phyloP scores from a whole-genome alignment of 2,888 invertebrate species.

The Lysandra coridon region DNA sequence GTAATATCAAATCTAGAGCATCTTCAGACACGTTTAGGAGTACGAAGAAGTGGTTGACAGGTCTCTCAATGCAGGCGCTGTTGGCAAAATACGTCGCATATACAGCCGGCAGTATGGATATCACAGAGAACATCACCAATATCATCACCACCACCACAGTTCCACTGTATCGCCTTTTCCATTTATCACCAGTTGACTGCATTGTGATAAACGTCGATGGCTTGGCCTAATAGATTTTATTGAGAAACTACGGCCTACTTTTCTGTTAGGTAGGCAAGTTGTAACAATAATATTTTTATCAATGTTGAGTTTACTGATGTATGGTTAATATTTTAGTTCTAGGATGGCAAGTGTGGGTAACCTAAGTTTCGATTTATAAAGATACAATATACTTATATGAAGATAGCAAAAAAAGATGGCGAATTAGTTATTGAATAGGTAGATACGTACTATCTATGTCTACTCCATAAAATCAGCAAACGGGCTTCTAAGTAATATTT shows the following conservation, averaged over 20 bases:
- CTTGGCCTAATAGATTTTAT: neutral
- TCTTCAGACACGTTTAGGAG: neutral
- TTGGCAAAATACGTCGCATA: slow-evolving; percentile 56
- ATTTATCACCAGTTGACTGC: slow-evolving; percentile 7
- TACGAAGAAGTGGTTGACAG: slow-evolving; percentile 48
- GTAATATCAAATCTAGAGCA: neutral
- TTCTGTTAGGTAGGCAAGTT: neutral
- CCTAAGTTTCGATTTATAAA: too few species aligned
- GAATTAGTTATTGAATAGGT: neutral
- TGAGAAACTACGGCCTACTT: neutral
- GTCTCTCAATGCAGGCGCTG: slow-evolving; percentile 45
- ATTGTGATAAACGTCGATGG: neutral
- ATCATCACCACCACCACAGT: slow-evolving; percentile 48
- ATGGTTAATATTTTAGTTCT: too few species aligned
- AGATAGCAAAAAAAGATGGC: too few species aligned
- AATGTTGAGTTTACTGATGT: neutral
- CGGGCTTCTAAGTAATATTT: neutral
- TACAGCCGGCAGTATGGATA: slow-evolving; percentile 57
- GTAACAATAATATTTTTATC: neutral
- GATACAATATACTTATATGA: too few species aligned
- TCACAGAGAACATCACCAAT: slow-evolving; percentile 52
- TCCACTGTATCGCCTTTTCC: slow-evolving; percentile 31
- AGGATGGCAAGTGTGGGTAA: too few species aligned
- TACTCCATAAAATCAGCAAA: too few species aligned
- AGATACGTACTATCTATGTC: too few species aligned